Evolutionary conservation across 2,113 vertebrate genomes (phyloP).

Genomic region (Heterotilapia buettikoferi): DNA sequence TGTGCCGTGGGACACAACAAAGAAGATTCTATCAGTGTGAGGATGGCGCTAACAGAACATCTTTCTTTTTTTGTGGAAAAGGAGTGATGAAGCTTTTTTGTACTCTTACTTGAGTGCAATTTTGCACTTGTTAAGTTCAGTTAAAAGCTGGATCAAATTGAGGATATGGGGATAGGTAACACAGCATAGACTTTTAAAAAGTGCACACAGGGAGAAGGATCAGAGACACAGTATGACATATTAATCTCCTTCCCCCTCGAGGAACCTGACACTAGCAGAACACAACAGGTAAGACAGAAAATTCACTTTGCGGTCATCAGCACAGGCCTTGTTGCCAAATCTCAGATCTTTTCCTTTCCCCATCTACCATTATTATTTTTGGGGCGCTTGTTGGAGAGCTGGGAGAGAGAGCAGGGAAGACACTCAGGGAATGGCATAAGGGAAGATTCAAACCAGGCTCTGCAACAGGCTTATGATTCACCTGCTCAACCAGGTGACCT

Average conservation of each 20-base stretch:
- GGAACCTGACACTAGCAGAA: slow-evolving; percentile 42
- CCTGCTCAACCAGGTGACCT: not conserved
- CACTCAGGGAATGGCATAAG: not conserved
- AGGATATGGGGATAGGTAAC: not conserved
- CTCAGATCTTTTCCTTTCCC: not conserved
- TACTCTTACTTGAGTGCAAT: not conserved
- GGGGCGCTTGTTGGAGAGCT: not conserved
- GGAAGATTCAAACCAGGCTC: not conserved
- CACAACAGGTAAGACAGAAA: slow-evolving; percentile 43
- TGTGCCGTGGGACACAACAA: not conserved
- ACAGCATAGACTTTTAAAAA: slow-evolving; percentile 14
- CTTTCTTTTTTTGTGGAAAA: not conserved
- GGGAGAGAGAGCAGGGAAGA: not conserved
- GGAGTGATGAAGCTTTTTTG: not conserved
- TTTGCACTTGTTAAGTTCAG: not conserved
- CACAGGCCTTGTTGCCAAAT: not conserved
- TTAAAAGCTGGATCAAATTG: slow-evolving; percentile 2
- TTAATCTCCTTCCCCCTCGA: slow-evolving; percentile 48
- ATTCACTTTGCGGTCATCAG: slow-evolving; percentile 27
- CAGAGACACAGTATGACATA: slow-evolving; percentile 45
- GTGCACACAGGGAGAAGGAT: slow-evolving; percentile 37
- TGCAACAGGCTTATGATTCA: not conserved
- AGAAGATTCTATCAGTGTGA: not conserved
- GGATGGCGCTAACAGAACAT: not conserved
- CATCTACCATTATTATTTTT: not conserved